phyloP scores from a whole-genome alignment of 1,140 invertebrate species.

The Galleria mellonella region DNA sequence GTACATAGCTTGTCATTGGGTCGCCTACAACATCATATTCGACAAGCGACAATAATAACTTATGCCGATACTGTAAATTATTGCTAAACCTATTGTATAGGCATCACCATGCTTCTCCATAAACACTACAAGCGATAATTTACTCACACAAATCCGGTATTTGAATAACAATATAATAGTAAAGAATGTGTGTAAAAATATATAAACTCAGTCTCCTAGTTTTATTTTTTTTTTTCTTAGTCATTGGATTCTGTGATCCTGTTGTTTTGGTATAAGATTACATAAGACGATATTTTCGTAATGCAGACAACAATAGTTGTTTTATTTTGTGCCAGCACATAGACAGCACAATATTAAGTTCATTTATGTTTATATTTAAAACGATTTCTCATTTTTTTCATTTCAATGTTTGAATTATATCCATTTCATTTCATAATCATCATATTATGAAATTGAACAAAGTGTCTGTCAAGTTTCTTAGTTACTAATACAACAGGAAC shows the following conservation, averaged over 20 bases:
- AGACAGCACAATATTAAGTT: background rate
- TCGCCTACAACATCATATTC: constrained; percentile 34
- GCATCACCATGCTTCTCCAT: constrained; percentile 59
- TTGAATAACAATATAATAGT: constrained; percentile 18
- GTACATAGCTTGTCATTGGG: constrained; percentile 35
- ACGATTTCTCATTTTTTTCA: too few relatives aligned
- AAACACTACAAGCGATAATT: constrained; percentile 65
- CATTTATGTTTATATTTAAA: background rate
- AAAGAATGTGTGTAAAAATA: too few relatives aligned
- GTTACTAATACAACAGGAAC: background rate
- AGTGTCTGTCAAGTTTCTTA: background rate
- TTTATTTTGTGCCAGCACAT: too few relatives aligned
- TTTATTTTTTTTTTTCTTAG: too few relatives aligned
- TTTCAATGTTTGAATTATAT: too few relatives aligned
- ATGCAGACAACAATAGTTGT: too few relatives aligned
- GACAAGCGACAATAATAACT: constrained; percentile 46
- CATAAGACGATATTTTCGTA: too few relatives aligned
- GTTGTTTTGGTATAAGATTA: too few relatives aligned
- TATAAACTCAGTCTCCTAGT: too few relatives aligned
- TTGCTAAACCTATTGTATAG: constrained; percentile 42
- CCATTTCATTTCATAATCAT: background rate
- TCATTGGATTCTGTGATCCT: too few relatives aligned
- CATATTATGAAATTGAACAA: background rate
- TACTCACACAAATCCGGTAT: constrained; percentile 58
- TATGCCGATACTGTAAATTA: constrained; percentile 44